Base-by-base conservation (phyloP, 2,888 invertebrate genomes). In the Vesta saturnalis region DNA sequence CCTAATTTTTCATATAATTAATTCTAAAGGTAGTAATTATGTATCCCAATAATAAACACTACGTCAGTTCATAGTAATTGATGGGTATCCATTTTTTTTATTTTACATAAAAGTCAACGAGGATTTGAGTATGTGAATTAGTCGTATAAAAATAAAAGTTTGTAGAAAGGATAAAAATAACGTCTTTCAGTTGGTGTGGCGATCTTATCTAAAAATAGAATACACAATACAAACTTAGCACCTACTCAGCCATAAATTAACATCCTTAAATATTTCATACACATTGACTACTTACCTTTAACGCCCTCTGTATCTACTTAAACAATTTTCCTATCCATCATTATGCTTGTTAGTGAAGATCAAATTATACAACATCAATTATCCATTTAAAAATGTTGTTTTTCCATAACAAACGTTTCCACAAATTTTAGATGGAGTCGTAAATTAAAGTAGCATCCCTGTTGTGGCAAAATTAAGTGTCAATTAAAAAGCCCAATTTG, bases 171-270 rank as follows among this genome's bases (percentile, higher is more conserved):
- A 39, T 39, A 39, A 12, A 39, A 39, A 39, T 39, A 39, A 39
- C 39, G 39, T 39, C 39, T 39, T 39, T 39, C 39, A 39, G 39
- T 39, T 39, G 39, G 39, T 39, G 39, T 39, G 39, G 12, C 39
- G 39, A 39, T 39, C 39, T 39, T 3, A n/a, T 39, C 39, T 39
- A 39, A n/a, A 39, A 39, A 39, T 39, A 39, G 39, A 8, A 6
- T 10, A 39, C n/a, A 39, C 39, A 39, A 39, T 39, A 39, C 39
- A 39, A 39, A 39, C n/a, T 39, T 39, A 39, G 39, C 39, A 39
- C 39, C 39, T 39, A 39, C 39, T 39, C 39, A n/a, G n/a, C 39
- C 39, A 39, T 39, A 39, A 39, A 39, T 39, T 39, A 39, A n/a
- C 39, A 39, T 39, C 8, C 39, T 39, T 39, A 39, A 39, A 39